Percentiles rank a stretch among this genome's conserved stretches.
Conservation (phyloP, 2,888 invertebrate species). For the Ethmia dodecea region DNA sequence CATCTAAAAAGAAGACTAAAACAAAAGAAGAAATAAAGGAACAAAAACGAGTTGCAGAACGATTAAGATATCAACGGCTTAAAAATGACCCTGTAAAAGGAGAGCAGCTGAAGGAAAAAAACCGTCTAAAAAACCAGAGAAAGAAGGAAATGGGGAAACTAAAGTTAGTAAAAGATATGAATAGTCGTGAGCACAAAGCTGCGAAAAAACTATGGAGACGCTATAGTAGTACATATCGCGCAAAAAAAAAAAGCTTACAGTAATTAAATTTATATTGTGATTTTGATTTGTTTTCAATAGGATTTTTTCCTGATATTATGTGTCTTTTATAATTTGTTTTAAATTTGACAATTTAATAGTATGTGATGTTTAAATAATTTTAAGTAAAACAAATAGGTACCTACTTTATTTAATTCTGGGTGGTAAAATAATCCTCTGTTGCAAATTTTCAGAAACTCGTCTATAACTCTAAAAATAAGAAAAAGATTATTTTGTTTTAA, state of each 20-base stretch:
- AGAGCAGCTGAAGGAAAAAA: conserved; percentile 14
- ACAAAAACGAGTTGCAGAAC: conserved; percentile 18
- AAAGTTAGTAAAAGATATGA: conserved; percentile 7
- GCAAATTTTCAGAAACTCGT: no score
- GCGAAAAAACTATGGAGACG: neutral
- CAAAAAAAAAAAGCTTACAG: conserved; percentile 13
- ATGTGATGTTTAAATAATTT: no score
- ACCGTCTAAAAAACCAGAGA: conserved; percentile 5
- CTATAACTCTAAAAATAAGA: no score
- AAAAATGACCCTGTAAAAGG: conserved; percentile 16
- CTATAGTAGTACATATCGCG: conserved; percentile 6
- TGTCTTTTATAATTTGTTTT: no score
- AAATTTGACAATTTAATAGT: no score
- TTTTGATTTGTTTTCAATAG: no score
- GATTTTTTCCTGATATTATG: no score
- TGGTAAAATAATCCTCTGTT: no score
- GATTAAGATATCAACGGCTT: conserved; percentile 18
- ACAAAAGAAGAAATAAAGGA: conserved; percentile 17
- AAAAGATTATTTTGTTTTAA: no score
- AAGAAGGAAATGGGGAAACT: conserved; percentile 9
- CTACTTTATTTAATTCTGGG: no score
- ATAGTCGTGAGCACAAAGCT: conserved; percentile 10
- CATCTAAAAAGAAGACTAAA: conserved; percentile 13
- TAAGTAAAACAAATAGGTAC: no score
- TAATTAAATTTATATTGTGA: no score